A percentile compares a stretch with the other conserved stretches of the same genome.
Evolutionary conservation across 2,113 vertebrate species (phyloP).

Genomic region (Loxodonta africana): DNA sequence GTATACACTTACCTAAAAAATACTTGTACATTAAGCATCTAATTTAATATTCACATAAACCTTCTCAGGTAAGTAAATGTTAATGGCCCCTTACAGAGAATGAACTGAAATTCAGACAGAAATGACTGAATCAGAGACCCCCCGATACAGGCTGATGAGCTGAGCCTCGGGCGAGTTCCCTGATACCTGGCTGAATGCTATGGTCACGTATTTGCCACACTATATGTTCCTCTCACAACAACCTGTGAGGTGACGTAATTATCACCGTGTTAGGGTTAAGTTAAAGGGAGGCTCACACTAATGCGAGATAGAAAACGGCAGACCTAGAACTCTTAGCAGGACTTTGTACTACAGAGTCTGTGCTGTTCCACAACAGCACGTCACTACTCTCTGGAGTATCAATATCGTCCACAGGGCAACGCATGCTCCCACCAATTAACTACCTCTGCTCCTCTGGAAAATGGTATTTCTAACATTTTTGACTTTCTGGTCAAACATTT

Average conservation of each 20-base stretch:
- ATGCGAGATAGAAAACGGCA: not conserved
- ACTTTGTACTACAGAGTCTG: not conserved
- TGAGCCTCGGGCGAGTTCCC: not conserved
- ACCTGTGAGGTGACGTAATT: not conserved
- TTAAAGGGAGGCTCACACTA: not conserved
- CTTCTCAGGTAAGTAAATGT: not conserved
- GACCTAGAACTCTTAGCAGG: not conserved
- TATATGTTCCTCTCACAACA: not conserved
- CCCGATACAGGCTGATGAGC: not conserved
- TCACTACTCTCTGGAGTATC: not conserved
- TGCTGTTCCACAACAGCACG: not conserved
- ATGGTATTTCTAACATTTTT: conserved; percentile 3
- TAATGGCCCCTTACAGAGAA: not conserved
- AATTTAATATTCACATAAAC: conserved; percentile 5
- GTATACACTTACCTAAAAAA: not conserved
- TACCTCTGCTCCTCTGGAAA: not conserved
- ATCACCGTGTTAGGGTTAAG: not conserved
- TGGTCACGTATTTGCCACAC: not conserved
- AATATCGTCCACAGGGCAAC: not conserved
- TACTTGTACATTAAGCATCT: not conserved
- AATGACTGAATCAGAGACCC: not conserved
- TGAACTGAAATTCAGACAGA: not conserved
- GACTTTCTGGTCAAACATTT: not conserved
- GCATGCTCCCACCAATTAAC: not conserved
- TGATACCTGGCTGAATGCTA: not conserved